Percentiles rank a stretch among this genome's conserved stretches.
Evolutionary conservation across 2,888 invertebrate species (phyloP).

Genomic region (Cheilosia soror): DNA sequence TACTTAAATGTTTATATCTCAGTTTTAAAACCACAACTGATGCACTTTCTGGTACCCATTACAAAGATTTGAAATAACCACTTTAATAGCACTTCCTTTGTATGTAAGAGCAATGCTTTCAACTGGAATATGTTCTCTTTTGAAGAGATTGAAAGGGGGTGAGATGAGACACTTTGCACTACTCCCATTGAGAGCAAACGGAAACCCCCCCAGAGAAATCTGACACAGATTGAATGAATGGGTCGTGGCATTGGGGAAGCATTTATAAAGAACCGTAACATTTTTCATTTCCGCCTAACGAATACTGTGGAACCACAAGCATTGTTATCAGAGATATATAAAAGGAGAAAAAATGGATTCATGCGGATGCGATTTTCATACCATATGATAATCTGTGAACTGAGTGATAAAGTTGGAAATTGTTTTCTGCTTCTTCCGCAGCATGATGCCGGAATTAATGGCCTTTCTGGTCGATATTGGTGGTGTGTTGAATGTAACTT

Average conservation of each 20-base stretch:
- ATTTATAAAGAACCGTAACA: constrained; percentile 6
- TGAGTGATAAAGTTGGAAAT: constrained; percentile 16
- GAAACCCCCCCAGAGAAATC: too few relatives aligned
- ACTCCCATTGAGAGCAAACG: too few relatives aligned
- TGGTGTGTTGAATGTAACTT: constrained; percentile 2
- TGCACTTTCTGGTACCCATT: too few relatives aligned
- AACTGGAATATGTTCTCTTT: too few relatives aligned
- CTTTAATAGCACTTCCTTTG: too few relatives aligned
- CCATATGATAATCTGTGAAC: constrained; percentile 15
- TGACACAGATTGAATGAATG: too few relatives aligned
- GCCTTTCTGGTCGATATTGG: not conserved
- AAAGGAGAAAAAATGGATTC: not conserved
- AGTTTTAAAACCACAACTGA: too few relatives aligned
- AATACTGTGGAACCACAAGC: not conserved
- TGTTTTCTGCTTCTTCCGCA: constrained; percentile 3
- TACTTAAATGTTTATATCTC: too few relatives aligned
- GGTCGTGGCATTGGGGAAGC: not conserved
- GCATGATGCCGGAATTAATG: constrained; percentile 18
- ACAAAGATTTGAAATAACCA: too few relatives aligned
- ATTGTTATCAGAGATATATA: constrained; percentile 5
- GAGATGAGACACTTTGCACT: too few relatives aligned
- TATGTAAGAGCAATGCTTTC: too few relatives aligned
- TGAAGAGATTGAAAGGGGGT: too few relatives aligned
- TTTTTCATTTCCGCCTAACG: constrained; percentile 25
- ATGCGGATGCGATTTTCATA: constrained; percentile 12